A percentile compares a stretch with the other conserved stretches of the same genome.
These are phyloP conservation scores for Patella ulyssiponensis DNA, from an alignment of 2,888 invertebrate genomes.

Conservation along the genomic window DNA sequence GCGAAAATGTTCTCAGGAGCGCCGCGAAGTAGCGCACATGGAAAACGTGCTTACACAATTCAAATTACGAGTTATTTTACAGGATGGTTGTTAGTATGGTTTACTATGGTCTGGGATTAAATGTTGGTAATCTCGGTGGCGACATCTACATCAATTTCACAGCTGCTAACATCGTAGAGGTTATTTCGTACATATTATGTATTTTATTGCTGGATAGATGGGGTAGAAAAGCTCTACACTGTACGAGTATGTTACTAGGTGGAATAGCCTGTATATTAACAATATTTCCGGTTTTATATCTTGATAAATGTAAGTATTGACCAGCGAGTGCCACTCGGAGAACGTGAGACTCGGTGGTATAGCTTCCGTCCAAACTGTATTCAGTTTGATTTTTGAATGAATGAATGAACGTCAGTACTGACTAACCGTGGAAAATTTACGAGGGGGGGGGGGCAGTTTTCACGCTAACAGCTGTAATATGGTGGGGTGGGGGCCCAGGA, in stretches of 20 bases:
- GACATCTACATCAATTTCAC: constrained; percentile 60
- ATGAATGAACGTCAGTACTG: too few relatives aligned
- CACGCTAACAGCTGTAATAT: too few relatives aligned
- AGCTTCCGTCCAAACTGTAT: too few relatives aligned
- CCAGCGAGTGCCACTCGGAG: too few relatives aligned
- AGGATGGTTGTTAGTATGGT: constrained; percentile 62
- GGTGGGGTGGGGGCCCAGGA: too few relatives aligned
- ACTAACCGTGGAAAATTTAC: too few relatives aligned
- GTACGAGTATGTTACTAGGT: constrained; percentile 49
- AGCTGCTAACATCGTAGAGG: constrained; percentile 54
- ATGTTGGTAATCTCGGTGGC: constrained; percentile 57
- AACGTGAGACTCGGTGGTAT: too few relatives aligned
- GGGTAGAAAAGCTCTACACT: constrained; percentile 54
- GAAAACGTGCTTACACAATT: too few relatives aligned
- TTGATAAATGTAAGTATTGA: constrained; percentile 40
- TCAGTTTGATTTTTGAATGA: too few relatives aligned
- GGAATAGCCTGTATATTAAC: constrained; percentile 76
- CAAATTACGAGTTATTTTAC: not conserved
- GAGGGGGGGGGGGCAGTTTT: too few relatives aligned
- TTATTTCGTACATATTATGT: constrained; percentile 55
- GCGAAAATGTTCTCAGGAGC: too few relatives aligned
- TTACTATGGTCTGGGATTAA: constrained; percentile 60
- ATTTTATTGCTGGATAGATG: constrained; percentile 51
- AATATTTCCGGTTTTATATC: constrained; percentile 71
- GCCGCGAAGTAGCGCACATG: too few relatives aligned